Conservation (phyloP, 2,797 vertebrate species). For the Sternotherus odoratus region DNA sequence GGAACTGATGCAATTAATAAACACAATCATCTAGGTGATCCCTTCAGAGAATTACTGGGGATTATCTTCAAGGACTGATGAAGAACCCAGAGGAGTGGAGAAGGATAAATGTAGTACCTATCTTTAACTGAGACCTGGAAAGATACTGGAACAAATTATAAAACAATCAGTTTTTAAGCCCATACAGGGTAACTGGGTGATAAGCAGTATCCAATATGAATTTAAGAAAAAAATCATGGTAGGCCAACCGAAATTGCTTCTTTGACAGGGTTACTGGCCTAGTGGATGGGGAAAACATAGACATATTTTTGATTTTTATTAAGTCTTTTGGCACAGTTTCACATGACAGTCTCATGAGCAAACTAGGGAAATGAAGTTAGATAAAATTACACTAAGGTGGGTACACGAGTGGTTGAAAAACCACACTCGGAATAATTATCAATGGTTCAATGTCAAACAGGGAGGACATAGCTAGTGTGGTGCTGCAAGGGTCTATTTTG, state of each 20-base stretch:
- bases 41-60: neutral
- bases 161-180: neutral
- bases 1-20: neutral
- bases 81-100: neutral
- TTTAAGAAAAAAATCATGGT: neutral
- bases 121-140: neutral
- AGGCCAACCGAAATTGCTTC: neutral
- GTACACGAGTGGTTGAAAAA: neutral
- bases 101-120: neutral
- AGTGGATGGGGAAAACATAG: neutral
- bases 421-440: neutral
- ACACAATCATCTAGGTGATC: neutral
- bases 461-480: neutral
- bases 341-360: neutral
- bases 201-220: neutral
- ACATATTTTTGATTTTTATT: neutral
- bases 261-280: neutral
- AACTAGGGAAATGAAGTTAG: neutral
- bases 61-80: neutral
- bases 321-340: neutral
- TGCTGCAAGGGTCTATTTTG: neutral
- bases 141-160: neutral
- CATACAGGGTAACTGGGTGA: neutral
- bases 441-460: neutral
- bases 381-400: neutral